Conservation (phyloP, 2,113 vertebrate genomes). For the Otis tarda region DNA sequence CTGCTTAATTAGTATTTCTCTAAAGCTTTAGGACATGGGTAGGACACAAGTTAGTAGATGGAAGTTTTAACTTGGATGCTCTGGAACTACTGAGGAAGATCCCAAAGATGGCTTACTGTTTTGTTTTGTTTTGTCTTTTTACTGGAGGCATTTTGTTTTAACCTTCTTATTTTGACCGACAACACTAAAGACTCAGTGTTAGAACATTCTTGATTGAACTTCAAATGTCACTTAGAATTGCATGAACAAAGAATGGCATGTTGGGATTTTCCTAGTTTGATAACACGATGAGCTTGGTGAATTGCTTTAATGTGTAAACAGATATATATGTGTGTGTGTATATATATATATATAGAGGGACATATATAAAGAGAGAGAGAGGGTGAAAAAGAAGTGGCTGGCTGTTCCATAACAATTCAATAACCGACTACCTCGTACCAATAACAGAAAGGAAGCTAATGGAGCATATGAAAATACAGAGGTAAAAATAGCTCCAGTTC, state of each 20-base stretch:
- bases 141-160: background rate
- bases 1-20: background rate
- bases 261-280: background rate
- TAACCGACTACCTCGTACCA: background rate
- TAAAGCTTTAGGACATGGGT: background rate
- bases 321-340: background rate
- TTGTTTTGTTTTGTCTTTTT: background rate
- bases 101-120: background rate
- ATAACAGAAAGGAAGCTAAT: background rate
- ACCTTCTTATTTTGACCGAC: background rate
- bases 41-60: background rate
- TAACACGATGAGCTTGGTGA: background rate
- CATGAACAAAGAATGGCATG: background rate
- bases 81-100: background rate
- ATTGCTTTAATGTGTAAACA: conserved; percentile 7
- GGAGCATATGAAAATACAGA: background rate
- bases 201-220: background rate
- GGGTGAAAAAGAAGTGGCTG: background rate
- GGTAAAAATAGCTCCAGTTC: conserved; percentile 44
- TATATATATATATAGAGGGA: background rate
- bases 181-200: background rate
- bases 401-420: background rate
- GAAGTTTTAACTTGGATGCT: background rate
- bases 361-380: background rate
- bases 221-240: background rate